Evolutionary conservation across 2,113 vertebrate species (phyloP).

Genomic region (Athene noctua): DNA sequence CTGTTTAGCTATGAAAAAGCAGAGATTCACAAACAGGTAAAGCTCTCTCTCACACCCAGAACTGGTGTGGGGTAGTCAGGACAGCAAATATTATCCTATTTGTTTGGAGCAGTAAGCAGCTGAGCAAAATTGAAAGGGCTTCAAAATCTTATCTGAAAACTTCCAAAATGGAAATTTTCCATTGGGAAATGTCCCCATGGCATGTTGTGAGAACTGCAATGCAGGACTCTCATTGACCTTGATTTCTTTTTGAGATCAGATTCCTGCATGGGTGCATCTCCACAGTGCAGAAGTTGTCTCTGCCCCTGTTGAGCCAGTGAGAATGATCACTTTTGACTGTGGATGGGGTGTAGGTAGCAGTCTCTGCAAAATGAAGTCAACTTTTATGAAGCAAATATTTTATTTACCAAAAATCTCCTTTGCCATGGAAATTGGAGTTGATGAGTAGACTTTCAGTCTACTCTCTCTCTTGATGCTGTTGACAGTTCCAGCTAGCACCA

Average conservation of each 20-base stretch:
- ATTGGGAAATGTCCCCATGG: not conserved
- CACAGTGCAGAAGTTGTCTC: not conserved
- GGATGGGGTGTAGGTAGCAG: too few species aligned
- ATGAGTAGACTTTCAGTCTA: not conserved
- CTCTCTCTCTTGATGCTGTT: too few species aligned
- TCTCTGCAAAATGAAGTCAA: not conserved
- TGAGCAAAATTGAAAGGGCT: not conserved
- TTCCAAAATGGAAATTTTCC: not conserved
- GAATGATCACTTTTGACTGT: not conserved
- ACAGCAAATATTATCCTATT: not conserved
- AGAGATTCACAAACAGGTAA: not conserved
- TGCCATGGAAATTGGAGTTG: not conserved
- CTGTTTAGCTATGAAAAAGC: not conserved
- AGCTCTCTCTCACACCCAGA: not conserved
- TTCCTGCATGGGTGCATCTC: fast-evolving
- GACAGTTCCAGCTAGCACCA: fast-evolving
- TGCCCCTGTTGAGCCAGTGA: not conserved
- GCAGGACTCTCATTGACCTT: fast-evolving
- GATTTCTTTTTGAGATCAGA: not conserved
- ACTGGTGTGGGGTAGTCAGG: not conserved
- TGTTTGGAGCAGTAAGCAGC: not conserved
- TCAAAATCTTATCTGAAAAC: not conserved
- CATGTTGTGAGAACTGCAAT: not conserved
- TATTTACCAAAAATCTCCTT: not conserved
- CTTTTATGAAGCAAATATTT: not conserved